Evolutionary conservation across 2,888 invertebrate species (phyloP), one percentile per base, ranked within the genome.

Genomic region (Caenorhabditis wallacei): DNA sequence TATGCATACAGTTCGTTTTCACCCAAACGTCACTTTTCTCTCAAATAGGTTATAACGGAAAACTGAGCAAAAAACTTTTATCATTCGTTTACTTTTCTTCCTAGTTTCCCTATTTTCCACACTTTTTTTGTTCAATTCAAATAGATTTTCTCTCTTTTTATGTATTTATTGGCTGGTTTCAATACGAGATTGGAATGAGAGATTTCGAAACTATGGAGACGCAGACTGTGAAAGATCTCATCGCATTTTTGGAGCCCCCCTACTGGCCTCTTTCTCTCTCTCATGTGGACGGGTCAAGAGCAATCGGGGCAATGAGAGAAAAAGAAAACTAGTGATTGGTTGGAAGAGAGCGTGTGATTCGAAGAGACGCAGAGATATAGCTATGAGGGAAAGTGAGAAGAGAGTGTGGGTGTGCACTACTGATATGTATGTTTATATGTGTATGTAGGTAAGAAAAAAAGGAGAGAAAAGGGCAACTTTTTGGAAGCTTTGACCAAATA

Each of bases 51-150:
- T 43, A 61, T 43, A 24, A 24, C 22, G 43, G 22, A 61, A n/a
- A 61, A 43, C 61, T 61, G 61, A 66, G 48, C 48, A 66, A 53
- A 66, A 37, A 53, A 46, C 22, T 16, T 35, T 40, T 11, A 40
- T 56, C 13, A 5, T 56, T 20, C 13, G 66, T 66, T 66, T 66
- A 66, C 66, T 66, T 66, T 66, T 69, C 68, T 40, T 68, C 35
- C 35, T 48, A n/a, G n/a, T n/a, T n/a, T 18, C 18, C 18, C n/a
- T 48, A n/a, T 18, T 13, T 13, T 43, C 43, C 51, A 40, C 37
- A 5, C 10, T 22, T 13, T 40, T 61, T 43, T n/a, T 57, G 7
- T 13, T 48, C 66, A 66, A 66, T 66, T 66, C 66, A 66, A 66
- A 66, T 16, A 66, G 66, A 66, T 53, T 43, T 37, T 51, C 16